phyloP scores from a whole-genome alignment of 2,797 vertebrate genomes.

The Onychomys arenicola region DNA sequence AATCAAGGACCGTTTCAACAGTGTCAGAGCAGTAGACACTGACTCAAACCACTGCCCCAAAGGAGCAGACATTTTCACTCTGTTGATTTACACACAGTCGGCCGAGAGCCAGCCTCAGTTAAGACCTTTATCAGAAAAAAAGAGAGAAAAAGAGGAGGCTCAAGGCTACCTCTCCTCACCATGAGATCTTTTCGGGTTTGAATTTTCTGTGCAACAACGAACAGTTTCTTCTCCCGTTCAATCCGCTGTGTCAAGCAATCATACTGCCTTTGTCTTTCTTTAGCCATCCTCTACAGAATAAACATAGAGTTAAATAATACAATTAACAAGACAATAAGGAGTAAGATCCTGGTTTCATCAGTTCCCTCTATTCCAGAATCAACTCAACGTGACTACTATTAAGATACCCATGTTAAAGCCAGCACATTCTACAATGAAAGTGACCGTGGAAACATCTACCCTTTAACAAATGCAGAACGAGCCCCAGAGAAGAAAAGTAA shows the following conservation, averaged over 20 bases:
- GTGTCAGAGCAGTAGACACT: constrained; percentile 76
- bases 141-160: neutral
- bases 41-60: constrained; percentile 79
- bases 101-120: constrained; percentile 61
- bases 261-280: constrained; percentile 92
- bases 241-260: constrained; percentile 93
- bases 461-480: constrained; percentile 27
- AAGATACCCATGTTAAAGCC: constrained; percentile 38
- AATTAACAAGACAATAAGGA: constrained; percentile 53
- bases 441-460: neutral
- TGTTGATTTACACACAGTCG: constrained; percentile 62
- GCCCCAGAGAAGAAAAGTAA: neutral
- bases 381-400: neutral
- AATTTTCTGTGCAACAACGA: constrained; percentile 96
- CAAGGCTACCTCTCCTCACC: constrained; percentile 87
- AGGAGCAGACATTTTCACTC: constrained; percentile 84
- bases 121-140: constrained; percentile 45
- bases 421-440: neutral
- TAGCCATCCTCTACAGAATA: constrained; percentile 90
- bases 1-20: constrained; percentile 82
- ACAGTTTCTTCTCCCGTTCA: constrained; percentile 95
- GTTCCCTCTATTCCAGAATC: constrained; percentile 15
- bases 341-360: constrained; percentile 48
- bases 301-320: constrained; percentile 55
- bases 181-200: constrained; percentile 96